phyloP scores from a whole-genome alignment of 2,113 vertebrate species.

The human (Homo sapiens) region GRCh38 chr2:238487001-238487500 shows the following conservation, averaged over 20 bases:
- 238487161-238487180: no score
- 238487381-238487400: no score
- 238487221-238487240: no score
- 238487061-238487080: not conserved
- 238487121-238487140: accelerated
- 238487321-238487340: not conserved
- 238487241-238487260: not conserved
- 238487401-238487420: no score
- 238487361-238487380: not conserved
- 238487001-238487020: not conserved
- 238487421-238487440: not conserved
- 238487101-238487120: not conserved
- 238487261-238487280: accelerated
- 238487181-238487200: not conserved
- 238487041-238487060: not conserved
- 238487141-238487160: not conserved
- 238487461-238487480: not conserved
- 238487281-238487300: accelerated
- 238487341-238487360: not conserved
- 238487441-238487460: not conserved
- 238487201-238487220: not conserved
- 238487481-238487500: not conserved
- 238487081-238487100: not conserved
- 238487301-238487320: not conserved
- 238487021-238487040: accelerated